phyloP scores from a whole-genome alignment of 2,888 invertebrate genomes.

The Drosophila maculinotata region DNA sequence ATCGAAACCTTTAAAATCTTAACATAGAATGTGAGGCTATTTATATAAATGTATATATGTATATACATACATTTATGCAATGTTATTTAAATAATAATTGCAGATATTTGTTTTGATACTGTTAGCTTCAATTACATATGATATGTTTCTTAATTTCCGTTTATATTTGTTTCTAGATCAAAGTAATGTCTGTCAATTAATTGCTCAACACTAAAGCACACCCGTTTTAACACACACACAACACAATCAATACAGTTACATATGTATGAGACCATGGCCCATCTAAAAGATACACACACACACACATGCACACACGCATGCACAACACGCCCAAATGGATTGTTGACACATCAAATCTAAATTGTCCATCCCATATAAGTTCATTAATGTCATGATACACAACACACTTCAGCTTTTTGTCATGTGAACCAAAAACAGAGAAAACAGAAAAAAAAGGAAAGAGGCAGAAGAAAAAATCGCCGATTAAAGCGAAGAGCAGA shows the following conservation, averaged over 20 bases:
- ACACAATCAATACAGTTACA: slow-evolving; percentile 46
- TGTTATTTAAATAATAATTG: too few relatives aligned
- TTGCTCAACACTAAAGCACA: slow-evolving; percentile 50
- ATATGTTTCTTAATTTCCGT: slow-evolving; percentile 29
- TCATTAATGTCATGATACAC: slow-evolving; percentile 77
- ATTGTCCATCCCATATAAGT: slow-evolving; percentile 77
- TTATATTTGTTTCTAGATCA: slow-evolving; percentile 32
- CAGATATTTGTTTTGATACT: neutral
- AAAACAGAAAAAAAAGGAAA: slow-evolving; percentile 11
- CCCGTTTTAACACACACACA: slow-evolving; percentile 39
- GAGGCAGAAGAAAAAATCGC: slow-evolving; percentile 16
- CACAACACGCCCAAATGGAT: slow-evolving; percentile 41
- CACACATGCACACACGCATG: slow-evolving; percentile 10
- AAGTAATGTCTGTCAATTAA: slow-evolving; percentile 42
- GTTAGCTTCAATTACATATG: slow-evolving; percentile 4
- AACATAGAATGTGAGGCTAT: too few relatives aligned
- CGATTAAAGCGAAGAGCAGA: slow-evolving; percentile 54
- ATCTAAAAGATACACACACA: slow-evolving; percentile 33
- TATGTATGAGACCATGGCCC: slow-evolving; percentile 31
- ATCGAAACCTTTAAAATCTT: too few relatives aligned
- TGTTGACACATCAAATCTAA: slow-evolving; percentile 75
- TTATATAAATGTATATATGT: too few relatives aligned
- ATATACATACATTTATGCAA: neutral
- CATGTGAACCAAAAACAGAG: slow-evolving; percentile 39
- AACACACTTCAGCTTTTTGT: slow-evolving; percentile 45